Conservation (phyloP, 2,888 invertebrate genomes). For the Dyspetes luteomarginatus region DNA sequence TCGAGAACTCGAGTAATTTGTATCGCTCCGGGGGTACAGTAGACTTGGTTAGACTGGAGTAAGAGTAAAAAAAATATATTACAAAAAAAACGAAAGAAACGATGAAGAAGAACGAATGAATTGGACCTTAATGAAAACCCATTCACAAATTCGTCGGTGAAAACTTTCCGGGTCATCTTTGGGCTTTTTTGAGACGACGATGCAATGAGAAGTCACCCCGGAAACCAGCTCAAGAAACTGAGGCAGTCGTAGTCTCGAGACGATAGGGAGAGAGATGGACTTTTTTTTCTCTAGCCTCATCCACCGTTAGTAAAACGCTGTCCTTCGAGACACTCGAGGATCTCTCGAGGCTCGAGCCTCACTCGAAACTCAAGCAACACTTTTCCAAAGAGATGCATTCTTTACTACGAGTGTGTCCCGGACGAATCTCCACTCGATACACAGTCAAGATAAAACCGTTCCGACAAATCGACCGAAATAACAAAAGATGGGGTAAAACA, state of each 20-base stretch:
- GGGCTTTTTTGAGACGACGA: constrained; percentile 56
- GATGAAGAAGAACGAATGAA: constrained; percentile 74
- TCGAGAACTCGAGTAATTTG: constrained; percentile 71
- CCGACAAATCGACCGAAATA: constrained; percentile 34
- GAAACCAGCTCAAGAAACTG: constrained; percentile 39
- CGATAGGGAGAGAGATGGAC: constrained; percentile 35
- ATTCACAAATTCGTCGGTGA: constrained; percentile 73
- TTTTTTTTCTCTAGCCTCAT: constrained; percentile 60
- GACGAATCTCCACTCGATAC: constrained; percentile 40
- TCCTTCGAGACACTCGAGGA: constrained; percentile 61
- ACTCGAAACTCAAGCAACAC: constrained; percentile 65
- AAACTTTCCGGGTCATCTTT: constrained; percentile 50
- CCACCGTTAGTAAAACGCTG: constrained; percentile 61
- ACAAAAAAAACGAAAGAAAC: constrained; percentile 38
- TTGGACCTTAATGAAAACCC: constrained; percentile 77
- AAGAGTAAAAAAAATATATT: constrained; percentile 40
- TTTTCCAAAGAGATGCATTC: constrained; percentile 55
- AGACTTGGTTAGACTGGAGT: constrained; percentile 45
- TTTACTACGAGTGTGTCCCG: constrained; percentile 59
- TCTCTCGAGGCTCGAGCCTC: constrained; percentile 62
- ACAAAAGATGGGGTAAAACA: constrained; percentile 24
- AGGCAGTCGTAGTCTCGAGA: constrained; percentile 34
- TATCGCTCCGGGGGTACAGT: constrained; percentile 63
- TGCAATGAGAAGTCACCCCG: constrained; percentile 42
- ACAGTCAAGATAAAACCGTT: constrained; percentile 35